A percentile compares a stretch with the other conserved stretches of the same genome.
phyloP scores from a whole-genome alignment of 2,888 invertebrate species.

The Oxyscelio sp. region DNA sequence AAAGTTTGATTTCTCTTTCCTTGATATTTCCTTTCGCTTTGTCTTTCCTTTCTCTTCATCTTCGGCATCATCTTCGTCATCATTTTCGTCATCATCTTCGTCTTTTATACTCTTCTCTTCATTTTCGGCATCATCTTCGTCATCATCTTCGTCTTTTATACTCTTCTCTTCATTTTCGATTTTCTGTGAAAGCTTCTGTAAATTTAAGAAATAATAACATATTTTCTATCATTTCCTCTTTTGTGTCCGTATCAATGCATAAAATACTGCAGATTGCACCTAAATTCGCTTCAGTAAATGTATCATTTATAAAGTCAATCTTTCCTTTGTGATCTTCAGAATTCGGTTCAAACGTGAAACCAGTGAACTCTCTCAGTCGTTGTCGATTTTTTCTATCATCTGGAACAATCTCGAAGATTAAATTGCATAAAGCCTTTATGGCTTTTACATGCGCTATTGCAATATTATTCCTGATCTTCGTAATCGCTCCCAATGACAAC shows the following conservation, averaged over 20 bases:
- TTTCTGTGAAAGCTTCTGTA: conserved; percentile 1
- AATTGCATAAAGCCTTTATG: conserved; percentile 10
- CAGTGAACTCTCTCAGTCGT: conserved; percentile 35
- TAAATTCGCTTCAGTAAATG: background rate
- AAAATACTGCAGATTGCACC: conserved; percentile 19
- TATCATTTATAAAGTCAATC: conserved; percentile 4
- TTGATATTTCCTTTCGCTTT: no score
- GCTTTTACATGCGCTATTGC: conserved; percentile 13
- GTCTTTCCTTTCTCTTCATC: no score
- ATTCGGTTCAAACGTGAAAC: conserved; percentile 23
- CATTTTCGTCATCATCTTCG: no score
- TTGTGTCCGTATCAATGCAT: conserved; percentile 19
- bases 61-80: no score
- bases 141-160: no score
- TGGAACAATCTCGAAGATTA: conserved; percentile 29
- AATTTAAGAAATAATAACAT: conserved; percentile 18
- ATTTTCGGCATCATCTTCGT: no score
- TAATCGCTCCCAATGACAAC: conserved; percentile 6
- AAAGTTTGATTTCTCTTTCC: no score
- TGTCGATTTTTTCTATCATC: conserved; percentile 44
- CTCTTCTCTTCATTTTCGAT: background rate
- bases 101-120: no score
- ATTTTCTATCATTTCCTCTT: conserved; percentile 13
- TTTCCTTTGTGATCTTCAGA: conserved; percentile 3
- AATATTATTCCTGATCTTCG: background rate